These are phyloP conservation scores for Elysia crispata DNA, from an alignment of 2,888 invertebrate species.

Conservation along the genomic window DNA sequence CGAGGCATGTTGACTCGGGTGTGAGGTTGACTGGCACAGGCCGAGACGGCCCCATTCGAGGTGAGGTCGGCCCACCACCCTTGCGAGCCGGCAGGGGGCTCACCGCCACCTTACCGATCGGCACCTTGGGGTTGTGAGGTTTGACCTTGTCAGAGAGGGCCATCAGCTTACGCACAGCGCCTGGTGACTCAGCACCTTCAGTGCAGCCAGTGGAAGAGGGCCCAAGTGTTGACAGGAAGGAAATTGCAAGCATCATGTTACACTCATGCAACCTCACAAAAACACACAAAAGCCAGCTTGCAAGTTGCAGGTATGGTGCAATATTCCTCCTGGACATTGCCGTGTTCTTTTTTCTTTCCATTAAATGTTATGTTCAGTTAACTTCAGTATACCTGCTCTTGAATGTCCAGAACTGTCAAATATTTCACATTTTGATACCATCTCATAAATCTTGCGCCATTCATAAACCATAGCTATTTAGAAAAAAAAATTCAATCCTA, in stretches of 20 bases:
- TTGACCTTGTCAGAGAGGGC: constrained; percentile 83
- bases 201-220: background rate
- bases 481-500: background rate
- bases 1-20: constrained; percentile 89
- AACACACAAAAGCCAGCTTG: too few relatives aligned
- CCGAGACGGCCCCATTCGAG: constrained; percentile 78
- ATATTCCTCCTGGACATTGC: too few relatives aligned
- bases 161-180: constrained; percentile 96
- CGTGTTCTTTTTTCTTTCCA: too few relatives aligned
- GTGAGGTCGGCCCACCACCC: constrained; percentile 84
- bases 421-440: too few relatives aligned
- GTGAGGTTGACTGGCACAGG: constrained; percentile 87
- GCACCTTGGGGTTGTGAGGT: constrained; percentile 73
- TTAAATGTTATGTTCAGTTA: background rate
- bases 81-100: constrained; percentile 83
- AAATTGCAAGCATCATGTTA: background rate
- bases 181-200: constrained; percentile 92
- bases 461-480: background rate
- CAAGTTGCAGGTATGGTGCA: too few relatives aligned
- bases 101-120: constrained; percentile 61
- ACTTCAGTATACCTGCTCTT: too few relatives aligned
- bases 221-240: background rate
- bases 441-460: too few relatives aligned
- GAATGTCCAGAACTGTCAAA: too few relatives aligned
- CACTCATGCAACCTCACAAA: background rate